A percentile compares a stretch with the other conserved stretches of the same genome.
Evolutionary conservation across 2,797 vertebrate genomes (phyloP).

Genomic region (Allobates femoralis): DNA sequence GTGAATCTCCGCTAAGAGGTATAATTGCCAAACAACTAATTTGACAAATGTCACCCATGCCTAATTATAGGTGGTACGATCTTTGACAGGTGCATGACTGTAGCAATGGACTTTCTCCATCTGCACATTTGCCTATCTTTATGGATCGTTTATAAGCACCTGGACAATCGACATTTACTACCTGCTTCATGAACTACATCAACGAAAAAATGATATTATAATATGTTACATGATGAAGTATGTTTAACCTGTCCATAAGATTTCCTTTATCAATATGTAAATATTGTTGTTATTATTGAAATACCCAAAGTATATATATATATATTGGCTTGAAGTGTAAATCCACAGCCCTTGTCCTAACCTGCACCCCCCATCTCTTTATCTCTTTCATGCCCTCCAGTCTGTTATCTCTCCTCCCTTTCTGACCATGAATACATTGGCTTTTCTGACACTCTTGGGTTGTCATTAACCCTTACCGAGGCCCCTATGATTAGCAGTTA

Average conservation of each 20-base stretch:
- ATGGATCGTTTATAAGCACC: neutral
- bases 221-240: neutral
- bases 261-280: neutral
- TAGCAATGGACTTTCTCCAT: neutral
- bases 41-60: too few relatives aligned
- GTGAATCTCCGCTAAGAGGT: neutral
- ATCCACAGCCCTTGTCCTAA: neutral
- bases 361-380: constrained; percentile 9
- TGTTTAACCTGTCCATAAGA: neutral
- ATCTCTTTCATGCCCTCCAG: constrained; percentile 61
- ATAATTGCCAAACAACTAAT: neutral
- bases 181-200: neutral
- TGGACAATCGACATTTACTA: neutral
- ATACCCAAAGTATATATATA: neutral
- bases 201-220: neutral
- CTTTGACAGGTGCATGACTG: constrained; percentile 9
- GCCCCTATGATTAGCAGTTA: neutral
- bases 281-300: neutral
- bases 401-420: constrained; percentile 62
- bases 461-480: constrained; percentile 17
- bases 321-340: neutral
- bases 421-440: constrained; percentile 32
- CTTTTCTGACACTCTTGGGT: constrained; percentile 11
- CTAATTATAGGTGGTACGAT: neutral
- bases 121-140: neutral